Conservation (phyloP, 2,888 invertebrate genomes). For the Omphaloscelis lunosa region DNA sequence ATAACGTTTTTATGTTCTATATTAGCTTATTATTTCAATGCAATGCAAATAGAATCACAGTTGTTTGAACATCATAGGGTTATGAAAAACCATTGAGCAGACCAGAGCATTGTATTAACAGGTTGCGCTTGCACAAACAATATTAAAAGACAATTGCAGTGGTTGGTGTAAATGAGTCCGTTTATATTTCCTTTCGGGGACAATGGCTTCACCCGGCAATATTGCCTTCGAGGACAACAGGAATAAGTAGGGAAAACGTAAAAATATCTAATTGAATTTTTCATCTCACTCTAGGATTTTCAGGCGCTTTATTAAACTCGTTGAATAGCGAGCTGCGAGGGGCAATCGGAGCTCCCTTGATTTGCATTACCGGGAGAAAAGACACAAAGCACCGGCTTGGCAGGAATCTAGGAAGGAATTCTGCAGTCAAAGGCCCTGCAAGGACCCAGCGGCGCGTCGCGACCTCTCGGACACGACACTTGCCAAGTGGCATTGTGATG, state of each 20-base stretch:
- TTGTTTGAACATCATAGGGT: conserved; percentile 21
- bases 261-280: conserved; percentile 86
- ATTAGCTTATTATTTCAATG: conserved; percentile 34
- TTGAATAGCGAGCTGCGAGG: conserved; percentile 76
- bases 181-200: conserved; percentile 75
- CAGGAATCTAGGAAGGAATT: conserved; percentile 73
- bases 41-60: conserved; percentile 37
- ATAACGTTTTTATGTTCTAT: background rate
- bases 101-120: conserved; percentile 69
- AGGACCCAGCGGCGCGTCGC: conserved; percentile 39
- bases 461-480: conserved; percentile 50
- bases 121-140: conserved; percentile 74
- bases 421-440: conserved; percentile 73
- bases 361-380: conserved; percentile 80
- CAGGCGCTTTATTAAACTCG: conserved; percentile 81
- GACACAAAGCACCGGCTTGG: conserved; percentile 78
- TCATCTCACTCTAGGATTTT: conserved; percentile 79
- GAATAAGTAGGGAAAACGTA: conserved; percentile 75
- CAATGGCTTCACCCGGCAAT: conserved; percentile 74
- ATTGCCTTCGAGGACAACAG: conserved; percentile 75
- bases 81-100: conserved; percentile 56
- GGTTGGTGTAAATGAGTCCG: conserved; percentile 78
- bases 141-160: conserved; percentile 78
- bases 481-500: conserved; percentile 33
- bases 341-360: conserved; percentile 80